A percentile compares a stretch with the other conserved stretches of the same genome.
phyloP scores from a whole-genome alignment of 2,113 vertebrate species.

The Mugil cephalus region DNA sequence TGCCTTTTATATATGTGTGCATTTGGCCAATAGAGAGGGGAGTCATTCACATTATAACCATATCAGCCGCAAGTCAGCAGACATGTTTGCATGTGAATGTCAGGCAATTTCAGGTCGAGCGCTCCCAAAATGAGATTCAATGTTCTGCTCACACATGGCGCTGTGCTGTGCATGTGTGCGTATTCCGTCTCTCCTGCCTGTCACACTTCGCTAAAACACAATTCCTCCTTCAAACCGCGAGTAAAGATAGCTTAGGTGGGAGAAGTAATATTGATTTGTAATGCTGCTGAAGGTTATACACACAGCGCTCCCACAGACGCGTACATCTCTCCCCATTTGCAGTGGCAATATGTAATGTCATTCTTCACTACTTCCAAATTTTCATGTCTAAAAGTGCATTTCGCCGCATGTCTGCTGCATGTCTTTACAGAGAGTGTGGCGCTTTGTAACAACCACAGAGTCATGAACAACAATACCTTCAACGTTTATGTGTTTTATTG shows the following conservation, averaged over 20 bases:
- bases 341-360: conserved; percentile 53
- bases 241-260: conserved; percentile 48
- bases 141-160: conserved; percentile 44
- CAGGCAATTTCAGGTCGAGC: conserved; percentile 73
- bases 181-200: conserved; percentile 12
- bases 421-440: background rate
- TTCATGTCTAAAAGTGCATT: conserved; percentile 32
- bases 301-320: conserved; percentile 52
- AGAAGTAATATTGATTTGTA: conserved; percentile 65
- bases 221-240: conserved; percentile 57
- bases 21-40: background rate
- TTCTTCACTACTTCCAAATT: conserved; percentile 55
- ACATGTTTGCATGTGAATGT: conserved; percentile 72
- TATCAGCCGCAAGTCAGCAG: conserved; percentile 59
- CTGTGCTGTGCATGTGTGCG: background rate
- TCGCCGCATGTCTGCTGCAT: conserved; percentile 2
- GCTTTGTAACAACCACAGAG: conserved; percentile 4
- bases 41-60: conserved; percentile 62
- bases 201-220: conserved; percentile 53
- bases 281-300: conserved; percentile 53
- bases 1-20: background rate
- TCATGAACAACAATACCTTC: background rate
- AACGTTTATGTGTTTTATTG: conserved; percentile 12
- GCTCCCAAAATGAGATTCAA: conserved; percentile 58
- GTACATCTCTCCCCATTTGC: conserved; percentile 51